Base-by-base conservation (phyloP, 1,140 invertebrate genomes). In the Heterodera schachtii region DNA sequence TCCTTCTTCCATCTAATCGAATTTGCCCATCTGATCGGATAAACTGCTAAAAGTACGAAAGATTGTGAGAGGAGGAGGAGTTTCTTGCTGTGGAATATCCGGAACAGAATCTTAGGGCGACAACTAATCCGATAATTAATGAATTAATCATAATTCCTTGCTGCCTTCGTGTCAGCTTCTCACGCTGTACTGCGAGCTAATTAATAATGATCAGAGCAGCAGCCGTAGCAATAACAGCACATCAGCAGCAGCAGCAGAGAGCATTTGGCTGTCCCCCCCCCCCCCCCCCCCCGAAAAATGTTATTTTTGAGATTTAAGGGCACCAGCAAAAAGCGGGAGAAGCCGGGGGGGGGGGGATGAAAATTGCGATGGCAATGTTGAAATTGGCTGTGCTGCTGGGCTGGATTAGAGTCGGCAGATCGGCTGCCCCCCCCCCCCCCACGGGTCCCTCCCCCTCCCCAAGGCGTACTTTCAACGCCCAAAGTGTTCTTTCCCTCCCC, bases 341-440 rank as follows among this genome's bases (percentile, higher is more conserved):
- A 13, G 57, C 8, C 8, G 11, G 3, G 57, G 16, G 11, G 57
- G 57, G 8, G 57, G 19, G 13, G 57, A 19, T 60, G 57, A 16
- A 60, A 60, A 60, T 60, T 60, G 57, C 57, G 57, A 60, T n/a
- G n/a, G n/a, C 57, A 60, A 60, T 60, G 57, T 60, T 60, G 57
- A 60, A 16, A 60, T 60, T 60, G 57, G 16, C n/a, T n/a, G n/a
- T n/a, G n/a, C n/a, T n/a, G n/a, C n/a, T n/a, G 57, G 57, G 57
- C 19, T 11, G 57, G 57, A 4, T 5, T 16, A 19, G 16, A 2
- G 57, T 16, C 19, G 19, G 57, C 19, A 16, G 57, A 60, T 60
- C 19, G 4, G 47, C 47, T 19, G 16, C 13, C 57, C 16, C 16
- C 57, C 57, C 11, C 5, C 57, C n/a, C n/a, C n/a, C n/a, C n/a